These are phyloP conservation scores for Cavia porcellus DNA, from an alignment of 2,113 vertebrate species.

Conservation along the genomic window DNA sequence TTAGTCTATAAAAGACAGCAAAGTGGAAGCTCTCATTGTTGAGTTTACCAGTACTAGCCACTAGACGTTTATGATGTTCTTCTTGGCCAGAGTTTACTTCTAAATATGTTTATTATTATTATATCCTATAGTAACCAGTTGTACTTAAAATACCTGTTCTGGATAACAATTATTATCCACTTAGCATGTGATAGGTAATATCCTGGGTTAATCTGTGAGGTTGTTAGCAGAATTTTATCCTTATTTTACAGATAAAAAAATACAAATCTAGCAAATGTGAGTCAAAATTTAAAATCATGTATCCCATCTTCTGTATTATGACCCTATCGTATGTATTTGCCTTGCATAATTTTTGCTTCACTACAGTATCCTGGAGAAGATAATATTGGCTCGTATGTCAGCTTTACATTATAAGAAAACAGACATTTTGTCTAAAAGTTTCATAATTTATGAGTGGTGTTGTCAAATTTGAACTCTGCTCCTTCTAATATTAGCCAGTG, in stretches of 20 bases:
- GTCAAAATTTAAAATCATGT: constrained; percentile 44
- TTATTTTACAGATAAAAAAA: constrained; percentile 39
- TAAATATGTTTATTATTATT: constrained; percentile 55
- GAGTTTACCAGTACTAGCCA: not conserved
- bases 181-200: not conserved
- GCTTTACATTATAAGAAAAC: constrained; percentile 4
- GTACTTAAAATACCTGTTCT: not conserved
- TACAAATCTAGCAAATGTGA: not conserved
- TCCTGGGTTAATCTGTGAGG: not conserved
- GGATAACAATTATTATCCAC: not conserved
- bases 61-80: not conserved
- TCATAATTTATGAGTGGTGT: not conserved
- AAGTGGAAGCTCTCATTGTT: not conserved
- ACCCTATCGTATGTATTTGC: not conserved
- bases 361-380: not conserved
- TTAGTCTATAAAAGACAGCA: not conserved
- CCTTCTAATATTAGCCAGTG: not conserved
- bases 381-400: constrained; percentile 10
- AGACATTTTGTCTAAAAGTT: not conserved
- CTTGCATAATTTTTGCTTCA: constrained; percentile 47
- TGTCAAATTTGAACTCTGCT: not conserved
- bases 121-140: constrained; percentile 8
- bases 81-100: constrained; percentile 15
- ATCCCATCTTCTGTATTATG: not conserved
- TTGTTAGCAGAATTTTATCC: constrained; percentile 45